Base-by-base conservation (phyloP, 64 coral and sea anemone genomes). In the Acropora tenuis region DNA sequence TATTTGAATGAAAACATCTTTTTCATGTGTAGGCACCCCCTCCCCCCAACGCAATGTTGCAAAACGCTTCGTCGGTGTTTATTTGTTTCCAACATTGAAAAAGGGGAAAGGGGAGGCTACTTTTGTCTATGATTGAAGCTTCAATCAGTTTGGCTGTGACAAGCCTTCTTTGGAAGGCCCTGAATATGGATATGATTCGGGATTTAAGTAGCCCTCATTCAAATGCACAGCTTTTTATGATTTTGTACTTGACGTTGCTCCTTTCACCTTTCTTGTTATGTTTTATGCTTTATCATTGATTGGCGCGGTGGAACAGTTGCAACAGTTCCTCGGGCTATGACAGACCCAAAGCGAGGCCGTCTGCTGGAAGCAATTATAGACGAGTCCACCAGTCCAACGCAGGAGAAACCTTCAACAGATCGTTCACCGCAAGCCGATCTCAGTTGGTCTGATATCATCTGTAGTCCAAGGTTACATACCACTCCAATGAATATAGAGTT, bases 331-430 rank as follows among this genome's bases (percentile, higher is more conserved):
- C 61, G 49, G 46, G 58, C 16, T 10, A 85, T 17, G 8, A 40
- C 11, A 58, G 86, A 77, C 6, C 55, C 47, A 43, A 88, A 88
- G 20, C 20, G 80, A 77, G 90, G 90, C n/a, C 61, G 43, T 40
- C 43, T 91, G 41, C 69, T 91, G 18, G 72, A 91, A 65, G 77
- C 90, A 73, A 91, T 91, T 47, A 53, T 91, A 15, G 69, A 84
- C 43, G 68, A 84, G 20, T 66, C 71, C 1, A 59, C 49, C 4
- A 76, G 48, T 68, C 53, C 80, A 77, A 43, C 10, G 15, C 47
- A 63, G n/a, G 90, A 58, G 10, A 57, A 77, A 43, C 52, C 50
- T 2, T 42, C 89, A 65, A 57, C 69, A 65, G 80, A 48, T 55
- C 41, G 50, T 19, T 73, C 71, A 0, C 72, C 86, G 6, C 40